A percentile compares a stretch with the other conserved stretches of the same genome.
phyloP scores from a whole-genome alignment of 2,888 invertebrate genomes.

The Tachina lurida region DNA sequence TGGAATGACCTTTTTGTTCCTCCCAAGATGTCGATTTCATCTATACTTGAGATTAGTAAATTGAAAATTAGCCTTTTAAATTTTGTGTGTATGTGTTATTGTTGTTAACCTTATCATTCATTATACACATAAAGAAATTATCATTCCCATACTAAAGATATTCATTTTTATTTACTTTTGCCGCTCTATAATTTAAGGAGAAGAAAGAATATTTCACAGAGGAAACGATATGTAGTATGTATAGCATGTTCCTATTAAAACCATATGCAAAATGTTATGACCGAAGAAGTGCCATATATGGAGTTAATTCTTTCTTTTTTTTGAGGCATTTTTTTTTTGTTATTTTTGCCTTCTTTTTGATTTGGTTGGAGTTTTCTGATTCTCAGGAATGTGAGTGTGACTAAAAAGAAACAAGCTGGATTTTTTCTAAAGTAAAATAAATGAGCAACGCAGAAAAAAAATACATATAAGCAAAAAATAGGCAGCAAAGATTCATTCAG shows the following conservation, averaged over 20 bases:
- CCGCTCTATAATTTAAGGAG: slow-evolving; percentile 42
- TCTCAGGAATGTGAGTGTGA: slow-evolving; percentile 70
- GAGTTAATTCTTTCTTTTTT: slow-evolving; percentile 26
- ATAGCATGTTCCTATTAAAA: slow-evolving; percentile 43
- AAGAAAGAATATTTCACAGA: slow-evolving; percentile 37
- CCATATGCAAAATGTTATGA: slow-evolving; percentile 65
- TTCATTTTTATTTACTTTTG: not conserved
- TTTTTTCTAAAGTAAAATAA: slow-evolving; percentile 26
- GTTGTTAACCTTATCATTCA: too few species aligned
- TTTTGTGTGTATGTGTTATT: too few species aligned
- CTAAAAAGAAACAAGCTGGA: slow-evolving; percentile 55
- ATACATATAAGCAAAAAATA: slow-evolving; percentile 24
- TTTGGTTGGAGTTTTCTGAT: slow-evolving; percentile 62
- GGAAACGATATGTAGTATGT: slow-evolving; percentile 35
- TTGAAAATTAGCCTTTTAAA: too few species aligned
- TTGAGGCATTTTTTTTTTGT: not conserved
- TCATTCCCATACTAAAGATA: not conserved
- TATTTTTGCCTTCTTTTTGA: slow-evolving; percentile 28
- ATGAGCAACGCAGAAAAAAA: slow-evolving; percentile 29
- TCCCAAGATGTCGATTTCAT: too few species aligned
- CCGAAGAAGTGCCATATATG: slow-evolving; percentile 54
- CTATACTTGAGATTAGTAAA: too few species aligned
- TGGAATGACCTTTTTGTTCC: too few species aligned
- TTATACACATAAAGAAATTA: slow-evolving; percentile 9
- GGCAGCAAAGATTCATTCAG: slow-evolving; percentile 65